These are phyloP conservation scores for Cottus gobio DNA, from an alignment of 2,113 vertebrate genomes.

Conservation along the genomic window DNA sequence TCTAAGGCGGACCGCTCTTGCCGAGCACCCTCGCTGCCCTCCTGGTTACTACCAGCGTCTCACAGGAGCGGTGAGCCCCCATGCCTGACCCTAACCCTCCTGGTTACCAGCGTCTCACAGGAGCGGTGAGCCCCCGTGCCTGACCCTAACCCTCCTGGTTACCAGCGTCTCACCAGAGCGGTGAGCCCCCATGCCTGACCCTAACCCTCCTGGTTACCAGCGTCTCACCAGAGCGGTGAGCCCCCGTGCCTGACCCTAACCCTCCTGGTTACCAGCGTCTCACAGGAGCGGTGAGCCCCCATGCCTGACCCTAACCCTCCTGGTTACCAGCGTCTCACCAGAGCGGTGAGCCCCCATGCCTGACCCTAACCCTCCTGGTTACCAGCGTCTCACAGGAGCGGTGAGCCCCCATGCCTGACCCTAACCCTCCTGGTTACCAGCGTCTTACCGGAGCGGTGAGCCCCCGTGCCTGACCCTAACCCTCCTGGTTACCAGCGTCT, in stretches of 20 bases:
- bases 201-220: constrained; percentile 29
- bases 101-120: constrained; percentile 49
- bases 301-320: not conserved
- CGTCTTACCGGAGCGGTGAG: constrained; percentile 52
- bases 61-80: constrained; percentile 48
- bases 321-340: constrained; percentile 49
- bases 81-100: not conserved
- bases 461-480: constrained; percentile 12
- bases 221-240: constrained; percentile 52
- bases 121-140: constrained; percentile 43
- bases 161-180: constrained; percentile 46
- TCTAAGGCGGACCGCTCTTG: constrained; percentile 45
- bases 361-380: constrained; percentile 21
- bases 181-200: constrained; percentile 32
- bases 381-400: constrained; percentile 46
- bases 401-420: constrained; percentile 32
- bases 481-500: constrained; percentile 44
- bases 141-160: constrained; percentile 21
- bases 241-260: constrained; percentile 12
- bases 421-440: constrained; percentile 29
- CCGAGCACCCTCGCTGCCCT: constrained; percentile 40
- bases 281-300: constrained; percentile 48
- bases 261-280: constrained; percentile 44
- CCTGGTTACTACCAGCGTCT: constrained; percentile 44
- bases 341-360: constrained; percentile 43